Base-by-base conservation (phyloP, 2,113 vertebrate species). In the Chionomys nivalis region DNA sequence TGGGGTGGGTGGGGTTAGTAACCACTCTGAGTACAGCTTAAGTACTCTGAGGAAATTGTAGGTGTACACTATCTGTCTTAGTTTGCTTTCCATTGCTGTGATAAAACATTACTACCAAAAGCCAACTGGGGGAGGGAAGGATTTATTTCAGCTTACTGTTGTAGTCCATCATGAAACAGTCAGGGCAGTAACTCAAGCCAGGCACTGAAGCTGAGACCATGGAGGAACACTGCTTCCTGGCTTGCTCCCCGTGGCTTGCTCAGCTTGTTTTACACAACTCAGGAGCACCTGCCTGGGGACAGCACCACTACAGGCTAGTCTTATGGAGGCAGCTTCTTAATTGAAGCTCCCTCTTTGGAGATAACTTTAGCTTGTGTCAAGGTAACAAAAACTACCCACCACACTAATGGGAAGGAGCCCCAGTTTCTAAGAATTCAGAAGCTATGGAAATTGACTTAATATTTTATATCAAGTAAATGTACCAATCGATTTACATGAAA, bases 401-500 rank as follows among this genome's bases (percentile, higher is more conserved):
- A 72, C 23, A 39, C 70, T 72, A 72, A n/a, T 21, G 36, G 23
- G 88, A 92, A 88, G 83, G 12, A 85, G 36, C 66, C 68, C 85
- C 52, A 77, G 66, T 49, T 79, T 63, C 75, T 58, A 2, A 94
- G 17, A 89, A 44, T 39, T 52, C 24, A 44, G 61, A 68, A 36
- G 61, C 28, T 87, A 26, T 61, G 44, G 52, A 93, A 94, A 89
- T 68, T 58, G 79, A 85, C 26, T 61, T 28, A 91, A 13, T 52
- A 76, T 76, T 92, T 94, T 44, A 55, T 36, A 19, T 55, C 33
- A 81, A 77, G 87, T 9, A 87, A 65, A 94, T 94, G 36, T 77
- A 87, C 3, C 52, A 4, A 47, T 82, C 14, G 36, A 55, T 44
- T 89, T 66, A 77, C 10, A 39, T 73, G 87, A 94, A 89, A 93